Evolutionary conservation across 2,797 vertebrate genomes (phyloP).

Genomic region (Neostethus bicornis): DNA sequence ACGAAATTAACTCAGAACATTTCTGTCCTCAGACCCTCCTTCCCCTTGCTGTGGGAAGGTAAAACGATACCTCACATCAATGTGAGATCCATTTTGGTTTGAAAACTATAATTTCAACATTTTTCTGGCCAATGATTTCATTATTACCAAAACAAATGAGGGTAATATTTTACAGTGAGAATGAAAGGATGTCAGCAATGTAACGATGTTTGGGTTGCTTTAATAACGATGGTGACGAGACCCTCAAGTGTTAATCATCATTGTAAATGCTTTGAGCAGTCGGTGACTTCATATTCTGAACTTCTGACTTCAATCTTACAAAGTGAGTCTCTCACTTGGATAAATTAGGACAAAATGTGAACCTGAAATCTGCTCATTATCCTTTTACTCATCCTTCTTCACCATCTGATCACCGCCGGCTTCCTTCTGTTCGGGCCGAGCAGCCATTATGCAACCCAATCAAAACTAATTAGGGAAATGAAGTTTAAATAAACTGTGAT

Average conservation of each 20-base stretch:
- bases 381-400: conserved; percentile 15
- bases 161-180: background rate
- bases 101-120: too few species aligned
- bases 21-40: too few species aligned
- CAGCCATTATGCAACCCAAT: conserved; percentile 73
- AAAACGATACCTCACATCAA: too few species aligned
- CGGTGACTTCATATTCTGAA: conserved; percentile 8
- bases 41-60: too few species aligned
- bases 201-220: background rate
- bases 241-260: background rate
- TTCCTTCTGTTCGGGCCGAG: conserved; percentile 30
- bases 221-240: conserved; percentile 5
- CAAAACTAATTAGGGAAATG: conserved; percentile 73
- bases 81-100: too few species aligned
- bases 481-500: conserved; percentile 77
- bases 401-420: conserved; percentile 3
- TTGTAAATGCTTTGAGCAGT: conserved; percentile 25
- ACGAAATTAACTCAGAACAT: too few species aligned
- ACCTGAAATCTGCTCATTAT: conserved; percentile 29
- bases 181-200: background rate
- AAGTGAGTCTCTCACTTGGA: conserved; percentile 27
- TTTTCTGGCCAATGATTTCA: too few species aligned
- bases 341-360: conserved; percentile 31
- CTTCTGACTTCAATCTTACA: conserved; percentile 1
- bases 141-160: background rate